Base-by-base conservation (phyloP, 2,113 vertebrate species). In the Synchiropus splendidus region DNA sequence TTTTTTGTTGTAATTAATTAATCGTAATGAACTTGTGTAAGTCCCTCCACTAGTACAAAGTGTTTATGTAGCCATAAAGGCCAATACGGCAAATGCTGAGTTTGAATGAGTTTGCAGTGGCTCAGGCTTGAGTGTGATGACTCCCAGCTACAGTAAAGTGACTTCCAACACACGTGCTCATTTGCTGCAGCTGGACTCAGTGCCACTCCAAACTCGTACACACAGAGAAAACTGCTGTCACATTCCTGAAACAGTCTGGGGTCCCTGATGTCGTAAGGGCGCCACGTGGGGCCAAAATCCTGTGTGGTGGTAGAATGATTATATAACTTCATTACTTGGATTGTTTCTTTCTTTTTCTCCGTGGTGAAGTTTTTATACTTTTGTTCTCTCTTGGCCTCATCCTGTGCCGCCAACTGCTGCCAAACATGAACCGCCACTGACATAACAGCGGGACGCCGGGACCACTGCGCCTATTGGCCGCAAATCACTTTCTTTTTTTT, bases 261-360 rank as follows among this genome's bases (percentile, higher is more conserved):
- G 57, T 51, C 63, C 39, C 40, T 43, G 38, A 36, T 75, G 64
- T 74, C 16, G 54, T 73, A 69, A 70, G 61, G 12, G 30, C 45
- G 51, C 63, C 64, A 64, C 32, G 30, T 58, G 74, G 63, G 56
- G 44, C 46, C 50, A 13, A 58, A 68, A 60, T 69, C 72, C 57
- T 50, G 47, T 50, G 4, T 49, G 51, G 45, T 10, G 42, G 45
- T 36, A 5, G 46, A 44, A 38, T 48, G 55, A 64, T 82, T 80
- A 75, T 64, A 48, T 75, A 82, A 82, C 61, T 54, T 75, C 61
- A 80, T 77, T 66, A 50, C 60, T 46, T 39, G 46, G 48, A 53
- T 54, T 61, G 39, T 69, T 68, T 61, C 41, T 54, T 42, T 56
- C 17, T 50, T 45, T 64, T 58, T 47, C 49, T 67, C 51, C 60